These are phyloP conservation scores for Drosophila fungiperda DNA, from an alignment of 2,888 invertebrate species.

Conservation along the genomic window DNA sequence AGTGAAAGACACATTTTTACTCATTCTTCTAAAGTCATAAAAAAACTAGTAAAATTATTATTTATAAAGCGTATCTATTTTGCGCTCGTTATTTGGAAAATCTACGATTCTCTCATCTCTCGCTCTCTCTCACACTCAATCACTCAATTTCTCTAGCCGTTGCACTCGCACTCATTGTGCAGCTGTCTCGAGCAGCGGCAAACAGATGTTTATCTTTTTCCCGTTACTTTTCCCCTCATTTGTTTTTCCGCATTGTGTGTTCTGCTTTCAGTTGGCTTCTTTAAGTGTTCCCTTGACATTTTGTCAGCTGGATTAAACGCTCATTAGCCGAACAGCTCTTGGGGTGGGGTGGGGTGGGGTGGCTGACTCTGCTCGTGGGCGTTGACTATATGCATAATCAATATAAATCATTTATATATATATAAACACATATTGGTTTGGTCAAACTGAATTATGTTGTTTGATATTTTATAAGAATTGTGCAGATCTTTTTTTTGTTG, in stretches of 20 bases:
- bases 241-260: constrained; percentile 13
- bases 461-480: background rate
- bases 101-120: constrained; percentile 10
- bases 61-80: constrained; percentile 22
- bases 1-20: constrained; percentile 2
- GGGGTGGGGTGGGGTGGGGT: constrained; percentile 3
- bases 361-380: constrained; percentile 26
- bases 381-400: background rate
- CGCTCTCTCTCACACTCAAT: background rate
- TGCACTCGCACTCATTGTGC: constrained; percentile 22
- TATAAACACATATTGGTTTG: background rate
- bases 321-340: constrained; percentile 58
- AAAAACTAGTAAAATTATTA: constrained; percentile 12
- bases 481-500: background rate
- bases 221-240: constrained; percentile 17
- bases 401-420: background rate
- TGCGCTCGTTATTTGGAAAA: constrained; percentile 9
- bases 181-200: constrained; percentile 34
- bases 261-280: constrained; percentile 35
- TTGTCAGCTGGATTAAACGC: constrained; percentile 71
- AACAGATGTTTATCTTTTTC: constrained; percentile 66
- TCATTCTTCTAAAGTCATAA: constrained; percentile 20
- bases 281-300: constrained; percentile 66
- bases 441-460: background rate
- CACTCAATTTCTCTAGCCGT: constrained; percentile 3